Percentiles rank a stretch among this genome's conserved stretches.
Conservation (phyloP, 2,113 vertebrate genomes). For the Thomomys bottae region DNA sequence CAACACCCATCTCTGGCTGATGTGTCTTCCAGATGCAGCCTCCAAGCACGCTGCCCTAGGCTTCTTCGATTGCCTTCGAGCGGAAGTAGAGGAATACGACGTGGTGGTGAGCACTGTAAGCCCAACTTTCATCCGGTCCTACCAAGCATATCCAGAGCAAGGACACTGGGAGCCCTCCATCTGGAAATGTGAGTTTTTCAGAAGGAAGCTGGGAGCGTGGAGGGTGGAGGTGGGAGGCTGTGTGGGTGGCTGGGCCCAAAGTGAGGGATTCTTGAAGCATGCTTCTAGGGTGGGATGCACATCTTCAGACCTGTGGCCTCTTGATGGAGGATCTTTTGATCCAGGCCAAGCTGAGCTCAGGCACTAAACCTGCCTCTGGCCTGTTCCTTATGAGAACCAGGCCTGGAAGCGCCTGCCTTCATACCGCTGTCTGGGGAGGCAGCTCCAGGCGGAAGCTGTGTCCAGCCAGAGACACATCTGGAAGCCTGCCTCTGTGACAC, state of each 20-base stretch:
- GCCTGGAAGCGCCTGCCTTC: too few species aligned
- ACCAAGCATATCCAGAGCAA: constrained; percentile 63
- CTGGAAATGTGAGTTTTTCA: constrained; percentile 87
- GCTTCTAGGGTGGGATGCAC: accelerated
- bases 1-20: background rate
- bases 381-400: background rate
- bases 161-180: constrained; percentile 85
- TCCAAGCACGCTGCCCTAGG: constrained; percentile 97
- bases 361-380: background rate
- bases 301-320: background rate
- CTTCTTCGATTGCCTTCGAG: constrained; percentile 96
- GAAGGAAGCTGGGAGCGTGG: background rate
- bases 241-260: background rate
- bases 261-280: background rate
- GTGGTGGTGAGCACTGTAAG: constrained; percentile 94
- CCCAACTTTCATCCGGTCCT: constrained; percentile 93
- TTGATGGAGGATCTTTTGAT: background rate
- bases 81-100: constrained; percentile 95
- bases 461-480: too few species aligned
- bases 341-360: background rate
- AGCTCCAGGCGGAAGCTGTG: background rate
- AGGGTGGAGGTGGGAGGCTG: too few species aligned
- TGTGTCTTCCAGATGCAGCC: constrained; percentile 89
- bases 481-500: background rate
- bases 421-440: background rate